phyloP scores from a whole-genome alignment of 2,888 invertebrate species.

The Malthinus flaveolus region DNA sequence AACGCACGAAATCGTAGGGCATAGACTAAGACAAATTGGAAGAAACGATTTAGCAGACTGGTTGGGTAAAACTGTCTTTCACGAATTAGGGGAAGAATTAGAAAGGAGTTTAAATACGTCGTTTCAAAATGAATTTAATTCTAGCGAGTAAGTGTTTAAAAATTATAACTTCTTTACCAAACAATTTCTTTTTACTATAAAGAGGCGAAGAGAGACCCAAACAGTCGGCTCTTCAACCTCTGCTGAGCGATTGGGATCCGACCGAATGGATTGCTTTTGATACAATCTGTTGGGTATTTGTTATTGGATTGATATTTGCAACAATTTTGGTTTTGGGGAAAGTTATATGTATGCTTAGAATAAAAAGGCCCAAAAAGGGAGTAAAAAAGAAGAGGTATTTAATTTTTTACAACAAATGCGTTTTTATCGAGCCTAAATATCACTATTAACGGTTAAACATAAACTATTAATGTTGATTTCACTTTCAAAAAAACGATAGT shows the following conservation, averaged over 20 bases:
- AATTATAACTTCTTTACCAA: not conserved
- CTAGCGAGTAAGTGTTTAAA: conserved; percentile 17
- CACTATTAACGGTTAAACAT: too few species aligned
- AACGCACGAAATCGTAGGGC: conserved; percentile 60
- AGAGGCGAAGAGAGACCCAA: not conserved
- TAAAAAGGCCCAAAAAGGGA: conserved; percentile 5
- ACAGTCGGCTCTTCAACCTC: conserved; percentile 25
- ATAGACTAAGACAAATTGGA: conserved; percentile 62
- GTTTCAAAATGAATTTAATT: conserved; percentile 38
- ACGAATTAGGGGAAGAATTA: conserved; percentile 58
- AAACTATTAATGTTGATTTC: too few species aligned
- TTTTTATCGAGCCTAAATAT: too few species aligned
- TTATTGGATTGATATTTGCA: conserved; percentile 27
- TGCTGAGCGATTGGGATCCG: conserved; percentile 32
- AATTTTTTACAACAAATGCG: not conserved
- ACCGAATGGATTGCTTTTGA: conserved; percentile 45
- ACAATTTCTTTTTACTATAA: not conserved
- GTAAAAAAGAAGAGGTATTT: not conserved
- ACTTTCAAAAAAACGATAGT: too few species aligned
- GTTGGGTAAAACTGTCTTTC: conserved; percentile 62
- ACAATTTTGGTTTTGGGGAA: conserved; percentile 20
- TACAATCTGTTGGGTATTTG: conserved; percentile 35
- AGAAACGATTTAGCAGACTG: conserved; percentile 63
- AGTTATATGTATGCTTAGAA: conserved; percentile 13
- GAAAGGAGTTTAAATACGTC: conserved; percentile 43